These are phyloP conservation scores for Drosophila sp. DNA, from an alignment of 1,140 invertebrate species.

Conservation along the genomic window DNA sequence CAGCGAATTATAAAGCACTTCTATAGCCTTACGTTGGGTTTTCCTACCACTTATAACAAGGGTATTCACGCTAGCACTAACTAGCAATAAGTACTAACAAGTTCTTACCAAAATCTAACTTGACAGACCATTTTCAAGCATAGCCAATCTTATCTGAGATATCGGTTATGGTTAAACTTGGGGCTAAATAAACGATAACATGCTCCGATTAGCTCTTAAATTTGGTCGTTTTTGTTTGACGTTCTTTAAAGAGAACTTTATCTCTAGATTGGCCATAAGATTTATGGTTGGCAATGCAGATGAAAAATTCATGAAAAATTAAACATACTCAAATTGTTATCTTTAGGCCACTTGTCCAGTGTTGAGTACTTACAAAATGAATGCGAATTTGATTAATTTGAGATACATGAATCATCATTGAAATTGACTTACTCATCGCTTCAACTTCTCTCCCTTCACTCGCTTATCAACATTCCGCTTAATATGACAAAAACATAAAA, in stretches of 20 bases:
- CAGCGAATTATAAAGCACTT: too few species aligned
- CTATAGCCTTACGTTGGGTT: too few species aligned
- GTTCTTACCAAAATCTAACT: too few species aligned
- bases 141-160: background rate
- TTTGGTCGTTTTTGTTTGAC: background rate
- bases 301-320: background rate
- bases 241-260: slow-evolving; percentile 1
- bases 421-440: background rate
- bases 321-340: background rate
- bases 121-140: too few species aligned
- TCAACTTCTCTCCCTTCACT: background rate
- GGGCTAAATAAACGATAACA: background rate
- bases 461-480: background rate
- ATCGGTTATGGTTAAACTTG: background rate
- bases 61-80: too few species aligned
- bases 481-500: background rate
- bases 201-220: background rate
- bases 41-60: too few species aligned
- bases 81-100: too few species aligned
- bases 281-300: slow-evolving; percentile 1
- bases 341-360: too few species aligned
- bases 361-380: background rate
- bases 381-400: background rate
- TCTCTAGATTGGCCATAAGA: background rate
- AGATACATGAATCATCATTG: background rate